Evolutionary conservation across 1,140 invertebrate species (phyloP).

Genomic region (Kradibia gibbosae): DNA sequence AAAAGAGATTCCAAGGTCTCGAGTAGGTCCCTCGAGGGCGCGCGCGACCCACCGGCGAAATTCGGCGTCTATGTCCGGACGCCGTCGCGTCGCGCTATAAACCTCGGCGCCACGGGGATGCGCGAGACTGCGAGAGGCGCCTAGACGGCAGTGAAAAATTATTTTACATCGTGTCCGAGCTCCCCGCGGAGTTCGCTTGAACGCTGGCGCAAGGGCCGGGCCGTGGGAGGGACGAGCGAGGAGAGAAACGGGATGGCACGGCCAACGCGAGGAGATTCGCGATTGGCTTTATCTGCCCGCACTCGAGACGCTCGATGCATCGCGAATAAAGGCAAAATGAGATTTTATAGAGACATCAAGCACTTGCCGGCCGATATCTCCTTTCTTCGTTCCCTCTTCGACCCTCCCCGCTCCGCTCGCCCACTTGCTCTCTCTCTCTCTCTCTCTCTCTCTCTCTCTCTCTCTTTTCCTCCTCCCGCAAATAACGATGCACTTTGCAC

Average conservation of each 20-base stretch:
- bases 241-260: too few species aligned
- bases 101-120: too few species aligned
- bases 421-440: neutral
- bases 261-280: too few species aligned
- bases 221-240: too few species aligned
- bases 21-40: neutral
- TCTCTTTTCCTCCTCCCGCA: neutral
- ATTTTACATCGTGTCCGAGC: neutral
- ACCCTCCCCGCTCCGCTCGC: too few species aligned
- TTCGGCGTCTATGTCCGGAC: too few species aligned
- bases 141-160: neutral
- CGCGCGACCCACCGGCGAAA: too few species aligned
- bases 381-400: neutral
- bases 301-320: too few species aligned
- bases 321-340: neutral
- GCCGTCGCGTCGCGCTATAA: neutral
- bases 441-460: too few species aligned
- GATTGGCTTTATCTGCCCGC: too few species aligned
- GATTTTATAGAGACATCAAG: neutral
- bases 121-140: neutral
- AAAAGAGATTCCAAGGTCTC: neutral
- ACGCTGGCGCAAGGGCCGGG: too few species aligned
- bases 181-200: too few species aligned
- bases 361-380: neutral
- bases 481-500: neutral